A percentile compares a stretch with the other conserved stretches of the same genome.
Evolutionary conservation across 2,888 invertebrate genomes (phyloP).

Genomic region (Omphaloscelis lunosa): DNA sequence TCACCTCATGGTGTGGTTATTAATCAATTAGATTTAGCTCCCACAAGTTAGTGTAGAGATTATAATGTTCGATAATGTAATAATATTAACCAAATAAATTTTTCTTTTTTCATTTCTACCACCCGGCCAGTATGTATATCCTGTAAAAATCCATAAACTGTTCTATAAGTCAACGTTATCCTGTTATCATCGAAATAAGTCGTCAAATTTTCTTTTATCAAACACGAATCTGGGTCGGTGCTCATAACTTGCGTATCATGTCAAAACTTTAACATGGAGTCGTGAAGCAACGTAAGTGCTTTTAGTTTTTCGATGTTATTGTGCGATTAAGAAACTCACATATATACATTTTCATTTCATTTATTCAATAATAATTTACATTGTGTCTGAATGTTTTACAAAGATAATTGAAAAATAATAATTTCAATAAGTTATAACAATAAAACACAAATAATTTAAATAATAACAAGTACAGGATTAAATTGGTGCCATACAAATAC

Average conservation of each 20-base stretch:
- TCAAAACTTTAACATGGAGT: constrained; percentile 57
- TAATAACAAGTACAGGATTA: too few relatives aligned
- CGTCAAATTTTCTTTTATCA: constrained; percentile 68
- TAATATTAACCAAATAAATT: background rate
- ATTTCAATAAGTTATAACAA: too few relatives aligned
- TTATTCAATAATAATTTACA: too few relatives aligned
- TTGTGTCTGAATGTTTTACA: too few relatives aligned
- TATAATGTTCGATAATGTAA: background rate
- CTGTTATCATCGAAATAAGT: constrained; percentile 54
- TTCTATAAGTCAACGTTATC: constrained; percentile 44
- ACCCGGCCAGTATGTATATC: background rate
- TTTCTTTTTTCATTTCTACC: background rate
- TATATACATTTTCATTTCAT: too few relatives aligned
- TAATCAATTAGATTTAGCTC: background rate
- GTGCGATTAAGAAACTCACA: background rate
- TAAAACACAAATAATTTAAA: too few relatives aligned
- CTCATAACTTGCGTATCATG: constrained; percentile 59
- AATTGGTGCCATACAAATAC: too few relatives aligned
- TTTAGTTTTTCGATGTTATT: background rate
- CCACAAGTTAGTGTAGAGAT: background rate
- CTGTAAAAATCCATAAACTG: constrained; percentile 8
- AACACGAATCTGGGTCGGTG: constrained; percentile 57
- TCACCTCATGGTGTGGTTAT: background rate
- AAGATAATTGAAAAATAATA: too few relatives aligned
- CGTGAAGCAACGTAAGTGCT: constrained; percentile 26